Conservation (phyloP, 2,888 invertebrate species). For the Volucella inflata region DNA sequence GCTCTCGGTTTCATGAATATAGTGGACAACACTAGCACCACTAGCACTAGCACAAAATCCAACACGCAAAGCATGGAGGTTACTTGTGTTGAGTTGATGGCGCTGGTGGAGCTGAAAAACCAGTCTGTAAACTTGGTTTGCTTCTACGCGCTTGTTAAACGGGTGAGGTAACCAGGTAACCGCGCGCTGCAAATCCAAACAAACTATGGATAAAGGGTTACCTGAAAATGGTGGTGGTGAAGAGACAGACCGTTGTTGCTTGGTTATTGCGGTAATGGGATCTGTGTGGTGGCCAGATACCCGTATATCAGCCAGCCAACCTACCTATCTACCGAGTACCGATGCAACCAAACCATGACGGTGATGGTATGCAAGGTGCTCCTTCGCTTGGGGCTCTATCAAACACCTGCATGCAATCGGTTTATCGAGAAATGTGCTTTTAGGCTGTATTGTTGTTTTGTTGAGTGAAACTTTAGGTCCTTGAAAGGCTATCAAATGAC, state of each 20-base stretch:
- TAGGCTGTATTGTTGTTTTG: slow-evolving; percentile 35
- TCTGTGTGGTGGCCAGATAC: slow-evolving; percentile 37
- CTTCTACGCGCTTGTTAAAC: slow-evolving; percentile 65
- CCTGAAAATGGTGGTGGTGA: slow-evolving; percentile 28
- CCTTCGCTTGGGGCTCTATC: slow-evolving; percentile 45
- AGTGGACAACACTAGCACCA: slow-evolving; percentile 26
- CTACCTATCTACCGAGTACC: not conserved
- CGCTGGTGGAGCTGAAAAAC: slow-evolving; percentile 59
- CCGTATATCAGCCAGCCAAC: not conserved
- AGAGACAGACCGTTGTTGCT: slow-evolving; percentile 12
- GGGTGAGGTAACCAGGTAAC: slow-evolving; percentile 75
- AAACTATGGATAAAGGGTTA: slow-evolving; percentile 10
- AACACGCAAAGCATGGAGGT: slow-evolving; percentile 60
- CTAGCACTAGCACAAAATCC: slow-evolving; percentile 38
- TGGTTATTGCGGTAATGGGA: slow-evolving; percentile 26
- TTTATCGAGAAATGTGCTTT: slow-evolving; percentile 40
- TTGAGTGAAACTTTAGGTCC: slow-evolving; percentile 67
- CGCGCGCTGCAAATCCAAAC: slow-evolving; percentile 11
- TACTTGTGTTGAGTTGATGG: slow-evolving; percentile 30
- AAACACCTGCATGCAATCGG: slow-evolving; percentile 72
- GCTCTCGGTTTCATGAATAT: slow-evolving; percentile 49
- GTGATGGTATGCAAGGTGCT: slow-evolving; percentile 69
- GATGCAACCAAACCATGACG: slow-evolving; percentile 63
- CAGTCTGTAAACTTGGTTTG: slow-evolving; percentile 63
- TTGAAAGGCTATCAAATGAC: slow-evolving; percentile 72